Percentiles rank a stretch among this genome's conserved stretches.
Conservation (phyloP, 2,888 invertebrate genomes). For the Thelaira solivaga region DNA sequence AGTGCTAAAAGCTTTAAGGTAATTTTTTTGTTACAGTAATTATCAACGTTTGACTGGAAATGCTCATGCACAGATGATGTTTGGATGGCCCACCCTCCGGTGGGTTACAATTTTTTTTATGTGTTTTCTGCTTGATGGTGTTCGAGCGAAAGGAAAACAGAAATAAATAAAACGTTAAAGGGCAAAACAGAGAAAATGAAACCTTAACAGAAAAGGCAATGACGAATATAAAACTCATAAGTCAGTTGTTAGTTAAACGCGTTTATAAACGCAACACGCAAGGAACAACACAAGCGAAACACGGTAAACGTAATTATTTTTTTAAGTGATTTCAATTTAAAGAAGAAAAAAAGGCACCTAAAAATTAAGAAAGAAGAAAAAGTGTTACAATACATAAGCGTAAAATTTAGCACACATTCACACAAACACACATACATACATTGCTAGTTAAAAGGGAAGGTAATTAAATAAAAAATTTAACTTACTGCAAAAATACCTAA, state of each 20-base stretch:
- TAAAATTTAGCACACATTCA: constrained; percentile 15
- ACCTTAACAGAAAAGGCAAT: constrained; percentile 44
- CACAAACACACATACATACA: constrained; percentile 9
- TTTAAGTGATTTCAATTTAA: constrained; percentile 18
- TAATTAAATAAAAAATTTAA: not conserved
- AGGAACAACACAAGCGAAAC: constrained; percentile 3
- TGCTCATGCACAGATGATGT: not conserved
- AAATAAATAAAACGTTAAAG: constrained; percentile 31
- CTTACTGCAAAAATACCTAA: not conserved
- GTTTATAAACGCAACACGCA: constrained; percentile 59
- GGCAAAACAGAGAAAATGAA: constrained; percentile 26
- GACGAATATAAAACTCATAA: constrained; percentile 47
- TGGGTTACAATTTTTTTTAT: not conserved
- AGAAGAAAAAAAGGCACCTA: not conserved
- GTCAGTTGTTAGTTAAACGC: constrained; percentile 63
- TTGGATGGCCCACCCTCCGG: not conserved
- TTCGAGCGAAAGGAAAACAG: not conserved
- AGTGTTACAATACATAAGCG: constrained; percentile 13
- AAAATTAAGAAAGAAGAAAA: constrained; percentile 20
- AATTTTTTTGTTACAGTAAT: not conserved
- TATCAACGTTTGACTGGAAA: constrained; percentile 8
- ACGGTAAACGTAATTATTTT: constrained; percentile 24
- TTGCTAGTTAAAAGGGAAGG: not conserved
- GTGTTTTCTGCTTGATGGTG: constrained; percentile 5
- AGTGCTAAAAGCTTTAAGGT: not conserved